Base-by-base conservation (phyloP, 2,113 vertebrate species). In the Dromaius novaehollandiae region DNA sequence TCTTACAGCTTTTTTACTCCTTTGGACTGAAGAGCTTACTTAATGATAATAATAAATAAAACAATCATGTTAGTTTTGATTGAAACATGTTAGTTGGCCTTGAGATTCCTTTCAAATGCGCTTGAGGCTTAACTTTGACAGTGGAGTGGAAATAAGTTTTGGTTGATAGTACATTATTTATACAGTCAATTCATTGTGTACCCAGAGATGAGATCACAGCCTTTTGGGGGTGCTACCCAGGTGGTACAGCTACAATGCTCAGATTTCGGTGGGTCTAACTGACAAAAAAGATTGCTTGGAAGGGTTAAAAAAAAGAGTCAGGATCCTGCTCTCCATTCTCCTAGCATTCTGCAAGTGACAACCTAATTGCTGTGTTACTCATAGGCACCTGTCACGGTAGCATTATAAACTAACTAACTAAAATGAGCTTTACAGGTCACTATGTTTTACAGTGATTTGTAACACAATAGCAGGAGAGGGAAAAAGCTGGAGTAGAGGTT, bases 331-430 rank as follows among this genome's bases (percentile, higher is more conserved):
- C 75, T 46, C 40, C 22, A 19, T 44, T 77, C n/a, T 77, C 1
- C 0, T 26, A 32, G 46, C 24, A 6, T 66, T 77, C 64, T 73
- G 69, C 1, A 6, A 82, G 36, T n/a, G 56, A 34, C 70, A 69
- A 58, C 16, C 4, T 8, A 2, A 3, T 36, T 20, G 34, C 32
- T 1, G 0, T 36, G 17, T 64, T 73, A 19, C 5, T 15, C 61
- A 40, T 8, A 25, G 46, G 16, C 46, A 61, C 25, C 58, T 63
- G 44, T 30, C 1, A 1, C 14, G 10, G 40, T n/a, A 70, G 26
- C 2, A 0, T 30, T 38, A 20, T 26, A 55, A 40, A 40, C 32
- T 30, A 51, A 55, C 11, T 64, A 48, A 25, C 6, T 34, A 60
- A 84, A 78, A 60, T 9, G 5, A 60, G 20, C 30, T 21, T 28